These are phyloP conservation scores for Oenanthe oenanthe DNA, from an alignment of 2,113 vertebrate species.

Conservation along the genomic window DNA sequence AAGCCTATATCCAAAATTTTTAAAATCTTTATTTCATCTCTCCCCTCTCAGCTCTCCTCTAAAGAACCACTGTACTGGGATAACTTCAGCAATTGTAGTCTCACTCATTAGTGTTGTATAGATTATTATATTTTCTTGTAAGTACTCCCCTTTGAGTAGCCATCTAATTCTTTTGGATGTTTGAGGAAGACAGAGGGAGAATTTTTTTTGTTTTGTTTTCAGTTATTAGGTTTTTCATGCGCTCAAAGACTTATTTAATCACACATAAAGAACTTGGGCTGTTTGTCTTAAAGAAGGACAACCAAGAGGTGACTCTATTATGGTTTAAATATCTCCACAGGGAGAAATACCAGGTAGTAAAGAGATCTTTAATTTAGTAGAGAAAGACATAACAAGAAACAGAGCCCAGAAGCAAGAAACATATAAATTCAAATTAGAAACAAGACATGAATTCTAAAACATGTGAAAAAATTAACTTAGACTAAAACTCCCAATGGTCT, in stretches of 20 bases:
- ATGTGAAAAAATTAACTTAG: not conserved
- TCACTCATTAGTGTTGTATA: not conserved
- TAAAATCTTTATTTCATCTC: not conserved
- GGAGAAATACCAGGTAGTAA: slow-evolving; percentile 44
- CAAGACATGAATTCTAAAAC: not conserved
- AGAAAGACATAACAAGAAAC: slow-evolving; percentile 28
- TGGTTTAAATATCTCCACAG: slow-evolving; percentile 15
- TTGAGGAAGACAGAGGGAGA: not conserved
- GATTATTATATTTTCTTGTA: not conserved
- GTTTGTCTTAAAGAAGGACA: slow-evolving; percentile 32
- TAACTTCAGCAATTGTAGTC: not conserved
- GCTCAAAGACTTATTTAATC: slow-evolving; percentile 38
- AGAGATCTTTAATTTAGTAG: slow-evolving; percentile 27
- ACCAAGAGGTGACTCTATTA: slow-evolving; percentile 36
- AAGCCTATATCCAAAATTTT: not conserved
- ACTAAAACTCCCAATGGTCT: not conserved
- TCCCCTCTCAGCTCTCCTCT: not conserved
- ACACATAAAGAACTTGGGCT: not conserved
- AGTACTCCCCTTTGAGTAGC: slow-evolving; percentile 13
- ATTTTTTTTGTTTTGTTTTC: not conserved
- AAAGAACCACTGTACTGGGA: not conserved
- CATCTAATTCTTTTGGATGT: not conserved
- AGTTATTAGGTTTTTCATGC: not conserved
- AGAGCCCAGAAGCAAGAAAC: slow-evolving; percentile 10
- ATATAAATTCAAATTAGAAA: slow-evolving; percentile 39